Percentiles rank a stretch among this genome's conserved stretches.
These are phyloP conservation scores for Saiga tatarica DNA, from an alignment of 2,113 vertebrate genomes.

Conservation along the genomic window DNA sequence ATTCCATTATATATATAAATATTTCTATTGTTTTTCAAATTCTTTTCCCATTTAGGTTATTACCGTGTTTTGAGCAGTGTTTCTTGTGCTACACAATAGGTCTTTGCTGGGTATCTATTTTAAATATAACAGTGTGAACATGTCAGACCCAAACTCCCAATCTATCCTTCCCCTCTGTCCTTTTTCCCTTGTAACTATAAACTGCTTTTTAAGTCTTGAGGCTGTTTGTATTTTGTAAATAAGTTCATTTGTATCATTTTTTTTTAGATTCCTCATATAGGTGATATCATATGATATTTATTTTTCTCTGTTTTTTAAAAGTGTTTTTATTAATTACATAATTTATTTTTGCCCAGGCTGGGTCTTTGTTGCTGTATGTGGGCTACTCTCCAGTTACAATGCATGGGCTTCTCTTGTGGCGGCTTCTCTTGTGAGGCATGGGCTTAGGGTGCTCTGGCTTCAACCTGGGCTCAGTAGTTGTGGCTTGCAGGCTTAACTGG, in stretches of 20 bases:
- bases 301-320: not conserved
- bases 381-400: not conserved
- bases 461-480: not conserved
- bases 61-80: not conserved
- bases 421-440: not conserved
- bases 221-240: not conserved
- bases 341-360: not conserved
- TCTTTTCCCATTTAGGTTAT: not conserved
- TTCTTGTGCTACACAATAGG: not conserved
- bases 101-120: not conserved
- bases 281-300: not conserved
- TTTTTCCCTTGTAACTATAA: not conserved
- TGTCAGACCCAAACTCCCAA: not conserved
- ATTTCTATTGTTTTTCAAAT: not conserved
- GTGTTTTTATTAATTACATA: not conserved
- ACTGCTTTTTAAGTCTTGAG: not conserved
- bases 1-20: not conserved
- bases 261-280: not conserved
- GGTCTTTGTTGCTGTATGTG: not conserved
- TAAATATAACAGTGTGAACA: not conserved
- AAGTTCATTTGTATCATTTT: not conserved
- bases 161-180: not conserved
- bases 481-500: not conserved
- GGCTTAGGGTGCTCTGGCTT: not conserved
- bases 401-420: not conserved